Percentiles rank a stretch among this genome's conserved stretches.
Conservation (phyloP, 2,113 vertebrate genomes). For the Talpa occidentalis region DNA sequence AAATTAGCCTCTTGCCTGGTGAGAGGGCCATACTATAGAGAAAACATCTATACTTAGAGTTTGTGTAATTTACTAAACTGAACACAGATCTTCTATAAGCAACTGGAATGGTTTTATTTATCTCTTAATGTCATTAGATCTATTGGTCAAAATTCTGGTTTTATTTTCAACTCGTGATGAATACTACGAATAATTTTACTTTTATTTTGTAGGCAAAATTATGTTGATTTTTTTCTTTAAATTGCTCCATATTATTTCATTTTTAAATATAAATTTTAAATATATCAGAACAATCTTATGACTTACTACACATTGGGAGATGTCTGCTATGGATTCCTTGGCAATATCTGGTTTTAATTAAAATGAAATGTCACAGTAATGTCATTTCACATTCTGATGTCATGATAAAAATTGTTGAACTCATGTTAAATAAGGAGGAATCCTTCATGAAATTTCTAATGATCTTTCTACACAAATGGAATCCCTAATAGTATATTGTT, state of each 20-base stretch:
- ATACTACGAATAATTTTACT: neutral
- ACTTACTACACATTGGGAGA: neutral
- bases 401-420: constrained; percentile 32
- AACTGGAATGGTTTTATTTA: neutral
- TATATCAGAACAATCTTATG: neutral
- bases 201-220: neutral
- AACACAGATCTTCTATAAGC: neutral
- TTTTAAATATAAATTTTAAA: constrained; percentile 11
- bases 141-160: neutral
- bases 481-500: too few species aligned
- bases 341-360: constrained; percentile 62
- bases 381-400: neutral
- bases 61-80: neutral
- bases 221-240: constrained; percentile 40
- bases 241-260: neutral
- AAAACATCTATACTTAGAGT: neutral
- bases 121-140: constrained; percentile 42
- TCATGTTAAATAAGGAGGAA: neutral
- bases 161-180: constrained; percentile 27
- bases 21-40: neutral
- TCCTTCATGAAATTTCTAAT: constrained; percentile 12
- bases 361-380: constrained; percentile 55
- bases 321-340: neutral
- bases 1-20: neutral
- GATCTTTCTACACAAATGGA: neutral